Conservation (phyloP, 2,888 invertebrate genomes). For the Cephalotes varians region DNA sequence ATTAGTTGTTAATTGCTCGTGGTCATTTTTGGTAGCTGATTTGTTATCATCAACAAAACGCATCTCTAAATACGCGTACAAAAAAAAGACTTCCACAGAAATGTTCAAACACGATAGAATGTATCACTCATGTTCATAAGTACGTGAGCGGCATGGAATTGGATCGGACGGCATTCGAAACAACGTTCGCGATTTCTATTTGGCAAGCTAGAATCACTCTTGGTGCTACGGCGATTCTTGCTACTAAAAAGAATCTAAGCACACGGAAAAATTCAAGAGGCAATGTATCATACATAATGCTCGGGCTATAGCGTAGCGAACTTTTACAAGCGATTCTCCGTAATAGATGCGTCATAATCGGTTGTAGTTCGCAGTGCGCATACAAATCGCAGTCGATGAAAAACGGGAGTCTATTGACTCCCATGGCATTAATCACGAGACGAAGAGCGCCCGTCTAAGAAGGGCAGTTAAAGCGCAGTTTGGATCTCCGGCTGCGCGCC, state of each 20-base stretch:
- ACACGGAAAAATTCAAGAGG: background rate
- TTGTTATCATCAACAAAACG: background rate
- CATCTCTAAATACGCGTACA: too few relatives aligned
- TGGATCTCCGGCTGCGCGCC: slow-evolving; percentile 1
- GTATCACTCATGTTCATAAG: background rate
- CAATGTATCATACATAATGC: slow-evolving; percentile 24
- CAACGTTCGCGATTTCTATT: background rate
- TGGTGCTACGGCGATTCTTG: background rate
- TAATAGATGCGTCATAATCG: slow-evolving; percentile 42
- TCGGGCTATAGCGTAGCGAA: slow-evolving; percentile 6
- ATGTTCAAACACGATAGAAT: background rate
- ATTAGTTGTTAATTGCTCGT: background rate
- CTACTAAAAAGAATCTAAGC: background rate
- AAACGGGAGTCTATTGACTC: slow-evolving; percentile 45
- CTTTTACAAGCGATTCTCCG: slow-evolving; percentile 22
- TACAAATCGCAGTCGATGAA: slow-evolving; percentile 31
- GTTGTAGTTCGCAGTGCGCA: background rate
- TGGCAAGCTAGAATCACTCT: background rate
- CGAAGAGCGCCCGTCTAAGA: slow-evolving; percentile 22
- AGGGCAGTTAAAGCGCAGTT: slow-evolving; percentile 27
- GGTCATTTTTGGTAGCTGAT: background rate
- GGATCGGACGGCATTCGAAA: background rate
- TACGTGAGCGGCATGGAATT: slow-evolving; percentile 28
- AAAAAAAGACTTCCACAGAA: background rate
- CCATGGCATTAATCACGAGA: slow-evolving; percentile 30